Evolutionary conservation across 23 tunicate genomes (phyloP).

Genomic region (Trididemnum clinides): DNA sequence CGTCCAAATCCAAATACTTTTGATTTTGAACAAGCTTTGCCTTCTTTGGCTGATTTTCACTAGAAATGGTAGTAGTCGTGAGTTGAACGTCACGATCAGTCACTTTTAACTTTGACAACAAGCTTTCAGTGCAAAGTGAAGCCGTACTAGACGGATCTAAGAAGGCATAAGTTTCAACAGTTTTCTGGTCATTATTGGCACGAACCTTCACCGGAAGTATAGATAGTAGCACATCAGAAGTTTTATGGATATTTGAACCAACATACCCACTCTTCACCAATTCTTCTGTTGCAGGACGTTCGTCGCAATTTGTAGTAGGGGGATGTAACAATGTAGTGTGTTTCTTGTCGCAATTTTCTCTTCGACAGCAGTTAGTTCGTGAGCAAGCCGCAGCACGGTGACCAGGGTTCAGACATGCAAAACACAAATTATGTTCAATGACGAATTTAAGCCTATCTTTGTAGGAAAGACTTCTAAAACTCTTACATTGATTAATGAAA

Average conservation of each 20-base stretch:
- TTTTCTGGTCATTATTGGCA: background rate
- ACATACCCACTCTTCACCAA: background rate
- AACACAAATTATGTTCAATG: background rate
- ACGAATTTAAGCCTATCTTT: background rate
- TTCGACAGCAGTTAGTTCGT: background rate
- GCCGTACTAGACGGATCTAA: background rate
- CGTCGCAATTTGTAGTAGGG: background rate
- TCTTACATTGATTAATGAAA: too few species aligned
- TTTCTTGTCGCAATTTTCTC: background rate
- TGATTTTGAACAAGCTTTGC: constrained; percentile 12
- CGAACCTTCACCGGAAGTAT: constrained; percentile 2
- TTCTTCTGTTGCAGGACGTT: background rate
- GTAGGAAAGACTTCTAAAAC: background rate
- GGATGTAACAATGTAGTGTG: background rate
- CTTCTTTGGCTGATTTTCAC: background rate
- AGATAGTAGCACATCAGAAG: background rate
- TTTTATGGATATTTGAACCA: background rate
- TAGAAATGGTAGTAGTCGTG: constrained; percentile 11
- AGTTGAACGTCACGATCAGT: background rate
- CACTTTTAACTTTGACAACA: background rate
- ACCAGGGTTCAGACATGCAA: background rate
- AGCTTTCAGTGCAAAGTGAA: background rate
- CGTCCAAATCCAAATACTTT: constrained; percentile 25
- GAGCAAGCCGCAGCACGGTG: background rate
- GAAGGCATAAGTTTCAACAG: background rate